These are phyloP conservation scores for Dolichomitus sp. DNA, from an alignment of 2,888 invertebrate genomes.

Conservation along the genomic window DNA sequence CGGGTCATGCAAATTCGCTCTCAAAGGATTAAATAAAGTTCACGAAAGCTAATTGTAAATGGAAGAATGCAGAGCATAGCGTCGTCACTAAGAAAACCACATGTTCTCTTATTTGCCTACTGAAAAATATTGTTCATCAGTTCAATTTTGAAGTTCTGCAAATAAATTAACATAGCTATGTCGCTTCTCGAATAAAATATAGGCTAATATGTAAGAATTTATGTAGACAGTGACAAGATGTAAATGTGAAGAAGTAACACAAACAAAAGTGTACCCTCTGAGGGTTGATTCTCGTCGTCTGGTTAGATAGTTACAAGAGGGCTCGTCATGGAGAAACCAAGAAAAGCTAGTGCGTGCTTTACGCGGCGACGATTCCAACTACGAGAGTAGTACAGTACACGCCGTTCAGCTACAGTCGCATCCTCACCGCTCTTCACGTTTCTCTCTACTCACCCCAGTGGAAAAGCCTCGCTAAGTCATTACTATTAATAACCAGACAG, in stretches of 20 bases:
- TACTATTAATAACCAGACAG: slow-evolving; percentile 81
- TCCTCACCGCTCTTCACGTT: slow-evolving; percentile 36
- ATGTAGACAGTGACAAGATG: slow-evolving; percentile 9
- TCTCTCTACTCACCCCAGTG: slow-evolving; percentile 65
- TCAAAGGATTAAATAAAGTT: no score
- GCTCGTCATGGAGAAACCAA: slow-evolving; percentile 54
- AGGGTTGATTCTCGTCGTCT: slow-evolving; percentile 35
- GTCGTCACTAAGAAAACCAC: not conserved
- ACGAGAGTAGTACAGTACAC: slow-evolving; percentile 45
- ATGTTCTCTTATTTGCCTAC: not conserved
- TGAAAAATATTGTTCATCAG: not conserved
- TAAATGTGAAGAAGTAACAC: slow-evolving; percentile 43
- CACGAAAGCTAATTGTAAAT: not conserved
- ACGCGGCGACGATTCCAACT: slow-evolving; percentile 78
- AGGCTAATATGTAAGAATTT: slow-evolving; percentile 8
- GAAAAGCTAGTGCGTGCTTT: slow-evolving; percentile 79
- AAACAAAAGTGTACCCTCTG: slow-evolving; percentile 34
- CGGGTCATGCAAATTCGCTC: no score
- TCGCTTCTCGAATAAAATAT: not conserved
- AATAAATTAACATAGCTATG: not conserved
- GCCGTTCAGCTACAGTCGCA: slow-evolving; percentile 35
- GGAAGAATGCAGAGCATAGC: not conserved
- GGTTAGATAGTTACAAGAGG: slow-evolving; percentile 29
- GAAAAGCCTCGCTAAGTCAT: slow-evolving; percentile 79
- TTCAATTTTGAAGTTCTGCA: not conserved